These are phyloP conservation scores for Mesochorus sp. DNA, from an alignment of 2,888 invertebrate species.

Conservation along the genomic window DNA sequence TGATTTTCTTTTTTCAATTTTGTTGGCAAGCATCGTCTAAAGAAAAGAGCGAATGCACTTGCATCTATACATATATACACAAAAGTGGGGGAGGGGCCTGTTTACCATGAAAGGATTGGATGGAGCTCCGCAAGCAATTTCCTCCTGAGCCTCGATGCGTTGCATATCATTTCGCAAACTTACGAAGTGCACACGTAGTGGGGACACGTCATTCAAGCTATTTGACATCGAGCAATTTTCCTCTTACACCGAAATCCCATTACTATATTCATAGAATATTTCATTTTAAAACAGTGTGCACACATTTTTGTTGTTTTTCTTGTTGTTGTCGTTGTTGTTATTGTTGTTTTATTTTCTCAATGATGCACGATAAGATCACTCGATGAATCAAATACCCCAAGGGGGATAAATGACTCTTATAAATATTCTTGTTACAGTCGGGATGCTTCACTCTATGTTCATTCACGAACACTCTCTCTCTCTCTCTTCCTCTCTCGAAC, in stretches of 20 bases:
- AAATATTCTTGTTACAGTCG: slow-evolving; percentile 14
- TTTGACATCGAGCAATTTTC: slow-evolving; percentile 67
- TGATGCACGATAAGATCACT: slow-evolving; percentile 50
- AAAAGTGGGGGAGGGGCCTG: not conserved
- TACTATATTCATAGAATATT: slow-evolving; percentile 71
- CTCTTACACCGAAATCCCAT: slow-evolving; percentile 65
- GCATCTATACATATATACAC: too few species aligned
- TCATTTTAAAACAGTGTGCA: slow-evolving; percentile 11
- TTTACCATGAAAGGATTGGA: slow-evolving; percentile 12
- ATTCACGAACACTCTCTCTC: not conserved
- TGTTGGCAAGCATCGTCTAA: not conserved
- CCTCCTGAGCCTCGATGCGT: slow-evolving; percentile 54
- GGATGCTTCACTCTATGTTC: slow-evolving; percentile 40
- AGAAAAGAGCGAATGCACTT: not conserved
- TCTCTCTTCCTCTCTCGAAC: slow-evolving; percentile 1
- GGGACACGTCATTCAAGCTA: slow-evolving; percentile 63
- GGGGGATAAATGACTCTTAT: slow-evolving; percentile 13
- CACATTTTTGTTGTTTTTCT: too few species aligned
- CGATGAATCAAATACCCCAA: slow-evolving; percentile 53
- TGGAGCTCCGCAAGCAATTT: slow-evolving; percentile 60
- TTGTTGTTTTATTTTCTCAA: slow-evolving; percentile 25
- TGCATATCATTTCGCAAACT: slow-evolving; percentile 7
- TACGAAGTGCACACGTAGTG: not conserved
- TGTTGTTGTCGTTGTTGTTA: not conserved
- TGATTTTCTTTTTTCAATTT: not conserved